Evolutionary conservation across 2,797 vertebrate genomes (phyloP).

Genomic region (Melanotaenia boesemani): DNA sequence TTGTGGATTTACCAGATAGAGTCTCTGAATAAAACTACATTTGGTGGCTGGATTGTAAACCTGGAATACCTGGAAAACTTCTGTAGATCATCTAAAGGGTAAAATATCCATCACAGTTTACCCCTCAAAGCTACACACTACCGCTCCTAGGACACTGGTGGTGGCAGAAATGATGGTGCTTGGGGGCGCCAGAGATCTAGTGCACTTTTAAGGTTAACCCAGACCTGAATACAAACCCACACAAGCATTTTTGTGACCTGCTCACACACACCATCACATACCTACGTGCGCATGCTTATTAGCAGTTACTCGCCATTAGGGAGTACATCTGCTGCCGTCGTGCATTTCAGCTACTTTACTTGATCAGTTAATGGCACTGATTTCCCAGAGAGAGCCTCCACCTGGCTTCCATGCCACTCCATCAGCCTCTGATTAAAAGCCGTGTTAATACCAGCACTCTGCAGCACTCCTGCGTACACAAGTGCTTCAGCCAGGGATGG

Average conservation of each 20-base stretch:
- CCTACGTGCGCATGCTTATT: slow-evolving; percentile 11
- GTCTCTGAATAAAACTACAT: too few species aligned
- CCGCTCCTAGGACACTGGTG: too few species aligned
- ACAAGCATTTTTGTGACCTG: slow-evolving; percentile 1
- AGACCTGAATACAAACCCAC: neutral
- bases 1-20: too few species aligned
- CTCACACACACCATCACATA: neutral
- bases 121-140: too few species aligned
- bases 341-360: slow-evolving; percentile 55
- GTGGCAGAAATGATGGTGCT: too few species aligned
- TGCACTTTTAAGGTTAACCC: neutral
- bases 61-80: too few species aligned
- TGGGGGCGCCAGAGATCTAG: too few species aligned
- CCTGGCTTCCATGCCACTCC: slow-evolving; percentile 57
- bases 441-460: slow-evolving; percentile 34
- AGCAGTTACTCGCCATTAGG: slow-evolving; percentile 46
- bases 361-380: slow-evolving; percentile 70
- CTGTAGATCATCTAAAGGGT: too few species aligned
- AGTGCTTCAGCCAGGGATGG: neutral
- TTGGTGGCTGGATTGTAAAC: too few species aligned
- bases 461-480: slow-evolving; percentile 8
- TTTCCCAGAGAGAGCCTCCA: slow-evolving; percentile 61
- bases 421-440: slow-evolving; percentile 65
- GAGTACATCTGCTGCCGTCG: slow-evolving; percentile 57
- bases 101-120: too few species aligned